phyloP scores from a whole-genome alignment of 2,113 vertebrate species.

The Nesogale talazaci region DNA sequence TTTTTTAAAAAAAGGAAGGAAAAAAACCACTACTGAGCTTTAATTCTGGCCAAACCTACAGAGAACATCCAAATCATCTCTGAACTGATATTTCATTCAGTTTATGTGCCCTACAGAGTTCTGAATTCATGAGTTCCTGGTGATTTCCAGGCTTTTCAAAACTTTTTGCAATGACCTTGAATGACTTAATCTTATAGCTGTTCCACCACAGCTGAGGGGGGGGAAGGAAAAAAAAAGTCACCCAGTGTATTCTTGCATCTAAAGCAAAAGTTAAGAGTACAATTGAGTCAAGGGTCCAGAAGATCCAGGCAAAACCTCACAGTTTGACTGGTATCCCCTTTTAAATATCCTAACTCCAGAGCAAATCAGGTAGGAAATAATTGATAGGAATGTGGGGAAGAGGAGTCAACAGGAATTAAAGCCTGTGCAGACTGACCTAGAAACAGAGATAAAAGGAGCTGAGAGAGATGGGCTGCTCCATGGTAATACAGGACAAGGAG shows the following conservation, averaged over 20 bases:
- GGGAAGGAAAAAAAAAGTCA: not conserved
- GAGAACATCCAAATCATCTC: constrained; percentile 5
- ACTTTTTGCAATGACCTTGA: constrained; percentile 2
- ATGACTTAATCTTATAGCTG: not conserved
- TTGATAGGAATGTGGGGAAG: not conserved
- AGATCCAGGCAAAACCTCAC: constrained; percentile 2
- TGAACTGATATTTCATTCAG: not conserved
- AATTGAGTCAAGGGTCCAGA: not conserved
- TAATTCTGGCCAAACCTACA: constrained; percentile 8
- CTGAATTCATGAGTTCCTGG: not conserved
- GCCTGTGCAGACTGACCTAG: constrained; percentile 49
- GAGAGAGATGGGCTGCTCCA: not conserved
- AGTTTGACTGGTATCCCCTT: constrained; percentile 38
- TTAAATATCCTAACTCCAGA: constrained; percentile 42
- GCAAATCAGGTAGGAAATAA: constrained; percentile 31
- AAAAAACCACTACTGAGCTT: not conserved
- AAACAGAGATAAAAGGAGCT: constrained; percentile 48
- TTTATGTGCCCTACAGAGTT: constrained; percentile 2
- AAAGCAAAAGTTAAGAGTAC: constrained; percentile 30
- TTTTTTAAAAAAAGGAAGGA: not conserved
- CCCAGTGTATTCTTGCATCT: not conserved
- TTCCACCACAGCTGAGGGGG: not conserved
- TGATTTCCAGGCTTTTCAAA: constrained; percentile 46
- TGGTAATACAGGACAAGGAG: not conserved
- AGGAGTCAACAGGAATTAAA: not conserved